Evolutionary conservation across 1,140 invertebrate genomes (phyloP).

Genomic region (Ceratina australensis): DNA sequence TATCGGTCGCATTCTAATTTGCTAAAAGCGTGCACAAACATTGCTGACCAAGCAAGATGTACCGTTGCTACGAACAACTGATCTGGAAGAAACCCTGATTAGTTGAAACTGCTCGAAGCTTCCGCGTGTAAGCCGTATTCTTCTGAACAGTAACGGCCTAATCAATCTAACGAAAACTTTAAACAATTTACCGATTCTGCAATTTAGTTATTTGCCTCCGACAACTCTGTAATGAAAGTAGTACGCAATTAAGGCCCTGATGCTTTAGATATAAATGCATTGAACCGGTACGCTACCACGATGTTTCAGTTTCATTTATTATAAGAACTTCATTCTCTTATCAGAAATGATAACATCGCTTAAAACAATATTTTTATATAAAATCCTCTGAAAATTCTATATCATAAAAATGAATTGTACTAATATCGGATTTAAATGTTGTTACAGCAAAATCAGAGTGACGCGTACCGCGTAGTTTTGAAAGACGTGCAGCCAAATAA

Average conservation of each 20-base stretch:
- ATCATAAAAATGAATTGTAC: no score
- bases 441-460: slow-evolving; percentile 72
- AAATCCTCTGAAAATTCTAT: no score
- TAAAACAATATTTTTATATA: no score
- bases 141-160: slow-evolving; percentile 16
- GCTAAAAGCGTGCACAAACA: slow-evolving; percentile 45
- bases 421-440: slow-evolving; percentile 22
- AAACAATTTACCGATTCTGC: neutral
- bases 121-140: slow-evolving; percentile 11
- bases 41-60: slow-evolving; percentile 29
- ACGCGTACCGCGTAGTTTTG: slow-evolving; percentile 83
- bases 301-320: no score
- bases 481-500: slow-evolving; percentile 83
- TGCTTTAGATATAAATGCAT: no score
- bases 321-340: no score
- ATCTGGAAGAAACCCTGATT: slow-evolving; percentile 35
- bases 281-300: no score
- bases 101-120: slow-evolving; percentile 23
- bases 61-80: slow-evolving; percentile 1
- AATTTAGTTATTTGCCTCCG: neutral
- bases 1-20: slow-evolving; percentile 41
- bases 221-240: no score
- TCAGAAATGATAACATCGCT: no score
- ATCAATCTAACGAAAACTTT: slow-evolving; percentile 21
- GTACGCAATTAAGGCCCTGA: no score